A percentile compares a stretch with the other conserved stretches of the same genome.
phyloP scores from a whole-genome alignment of 2,888 invertebrate genomes.

The Acrobasis consociella region DNA sequence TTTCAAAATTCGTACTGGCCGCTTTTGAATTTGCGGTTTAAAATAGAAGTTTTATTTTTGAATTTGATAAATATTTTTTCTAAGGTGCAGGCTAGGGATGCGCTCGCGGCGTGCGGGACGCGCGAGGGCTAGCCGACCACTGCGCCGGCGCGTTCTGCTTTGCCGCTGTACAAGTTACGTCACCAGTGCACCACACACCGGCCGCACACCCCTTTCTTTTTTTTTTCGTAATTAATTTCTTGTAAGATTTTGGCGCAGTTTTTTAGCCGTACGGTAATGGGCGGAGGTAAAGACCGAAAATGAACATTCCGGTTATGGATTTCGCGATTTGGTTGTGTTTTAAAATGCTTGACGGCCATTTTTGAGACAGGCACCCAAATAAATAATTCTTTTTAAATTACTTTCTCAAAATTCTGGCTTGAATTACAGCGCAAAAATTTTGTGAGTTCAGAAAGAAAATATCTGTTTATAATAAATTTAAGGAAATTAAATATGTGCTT shows the following conservation, averaged over 20 bases:
- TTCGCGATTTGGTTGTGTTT: slow-evolving; percentile 24
- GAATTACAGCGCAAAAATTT: too few relatives aligned
- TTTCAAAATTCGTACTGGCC: slow-evolving; percentile 10
- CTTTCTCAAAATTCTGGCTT: background rate
- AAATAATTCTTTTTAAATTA: slow-evolving; percentile 17
- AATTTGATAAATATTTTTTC: slow-evolving; percentile 33
- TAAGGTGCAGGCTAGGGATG: slow-evolving; percentile 38
- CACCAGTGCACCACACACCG: slow-evolving; percentile 53
- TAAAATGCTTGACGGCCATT: slow-evolving; percentile 28
- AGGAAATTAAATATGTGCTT: too few relatives aligned
- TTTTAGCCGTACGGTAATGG: slow-evolving; percentile 40
- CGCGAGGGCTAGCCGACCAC: slow-evolving; percentile 68
- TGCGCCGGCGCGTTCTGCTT: slow-evolving; percentile 50
- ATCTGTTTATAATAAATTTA: too few relatives aligned
- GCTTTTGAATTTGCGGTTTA: background rate
- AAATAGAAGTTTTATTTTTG: slow-evolving; percentile 17
- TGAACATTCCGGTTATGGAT: slow-evolving; percentile 30
- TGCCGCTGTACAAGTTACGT: slow-evolving; percentile 67
- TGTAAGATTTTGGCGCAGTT: slow-evolving; percentile 69
- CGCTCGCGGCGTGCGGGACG: slow-evolving; percentile 62
- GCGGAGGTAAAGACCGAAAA: slow-evolving; percentile 19
- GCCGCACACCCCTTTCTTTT: slow-evolving; percentile 77
- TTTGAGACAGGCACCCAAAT: slow-evolving; percentile 18
- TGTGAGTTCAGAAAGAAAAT: too few relatives aligned
- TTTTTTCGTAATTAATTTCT: slow-evolving; percentile 78